Conservation (phyloP, 92 coral and sea anemone species). For the Porites rus region DNA sequence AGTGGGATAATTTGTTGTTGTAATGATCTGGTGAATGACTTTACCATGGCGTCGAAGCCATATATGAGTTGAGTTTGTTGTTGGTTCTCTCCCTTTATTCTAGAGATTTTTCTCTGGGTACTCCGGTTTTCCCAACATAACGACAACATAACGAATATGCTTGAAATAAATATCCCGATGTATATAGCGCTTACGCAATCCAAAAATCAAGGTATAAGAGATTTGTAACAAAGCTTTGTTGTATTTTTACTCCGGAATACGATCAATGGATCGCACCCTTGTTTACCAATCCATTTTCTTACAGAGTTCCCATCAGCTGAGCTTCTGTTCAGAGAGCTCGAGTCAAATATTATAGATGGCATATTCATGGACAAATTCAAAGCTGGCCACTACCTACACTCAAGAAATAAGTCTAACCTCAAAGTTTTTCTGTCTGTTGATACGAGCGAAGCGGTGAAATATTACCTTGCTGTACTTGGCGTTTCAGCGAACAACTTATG, state of each 20-base stretch:
- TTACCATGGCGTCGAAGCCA: too few relatives aligned
- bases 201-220: too few relatives aligned
- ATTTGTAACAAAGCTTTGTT: neutral
- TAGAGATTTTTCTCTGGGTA: too few relatives aligned
- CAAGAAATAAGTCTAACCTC: slow-evolving; percentile 17
- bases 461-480: neutral
- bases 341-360: slow-evolving; percentile 51
- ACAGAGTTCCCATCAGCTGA: slow-evolving; percentile 2
- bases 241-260: neutral
- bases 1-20: too few relatives aligned
- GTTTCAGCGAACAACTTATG: neutral
- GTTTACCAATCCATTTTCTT: neutral
- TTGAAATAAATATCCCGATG: too few relatives aligned
- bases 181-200: too few relatives aligned
- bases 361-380: slow-evolving; percentile 68
- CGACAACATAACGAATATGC: too few relatives aligned
- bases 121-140: too few relatives aligned
- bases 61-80: too few relatives aligned
- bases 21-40: too few relatives aligned
- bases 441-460: neutral
- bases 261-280: neutral
- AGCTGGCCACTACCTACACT: slow-evolving; percentile 60
- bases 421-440: slow-evolving; percentile 45
- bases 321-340: slow-evolving; percentile 9
- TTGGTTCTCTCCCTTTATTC: too few relatives aligned